These are phyloP conservation scores for Erpobdella octoculata DNA, from an alignment of 2,888 invertebrate species.

Conservation along the genomic window DNA sequence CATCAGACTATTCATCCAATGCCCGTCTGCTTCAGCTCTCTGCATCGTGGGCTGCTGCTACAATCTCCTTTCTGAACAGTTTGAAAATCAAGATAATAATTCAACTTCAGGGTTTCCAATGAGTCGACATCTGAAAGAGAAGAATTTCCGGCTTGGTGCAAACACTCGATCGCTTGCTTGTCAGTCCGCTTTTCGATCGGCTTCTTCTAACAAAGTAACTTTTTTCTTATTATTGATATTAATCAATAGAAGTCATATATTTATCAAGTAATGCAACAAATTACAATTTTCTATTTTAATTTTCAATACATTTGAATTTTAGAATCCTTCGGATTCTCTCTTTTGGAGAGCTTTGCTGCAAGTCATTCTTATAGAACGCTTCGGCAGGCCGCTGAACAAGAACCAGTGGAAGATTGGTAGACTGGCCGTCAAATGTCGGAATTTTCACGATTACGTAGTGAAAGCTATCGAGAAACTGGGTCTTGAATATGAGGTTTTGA, in stretches of 20 bases:
- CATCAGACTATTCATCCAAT: constrained; percentile 63
- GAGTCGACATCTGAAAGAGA: constrained; percentile 4
- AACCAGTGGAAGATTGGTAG: constrained; percentile 46
- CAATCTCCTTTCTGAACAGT: constrained; percentile 60
- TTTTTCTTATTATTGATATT: no score
- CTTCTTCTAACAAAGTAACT: background rate
- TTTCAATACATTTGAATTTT: background rate
- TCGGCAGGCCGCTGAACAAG: constrained; percentile 43
- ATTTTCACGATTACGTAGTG: background rate
- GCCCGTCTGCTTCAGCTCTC: constrained; percentile 57
- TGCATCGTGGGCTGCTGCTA: constrained; percentile 85
- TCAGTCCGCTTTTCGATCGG: background rate
- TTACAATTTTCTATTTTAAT: background rate
- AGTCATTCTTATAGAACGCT: constrained; percentile 55
- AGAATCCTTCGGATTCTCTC: constrained; percentile 61
- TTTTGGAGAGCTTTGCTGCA: constrained; percentile 69
- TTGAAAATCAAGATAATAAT: constrained; percentile 27
- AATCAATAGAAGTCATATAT: background rate
- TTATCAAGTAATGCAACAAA: background rate
- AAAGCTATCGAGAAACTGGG: background rate
- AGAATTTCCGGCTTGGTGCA: background rate
- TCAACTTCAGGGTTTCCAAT: constrained; percentile 15
- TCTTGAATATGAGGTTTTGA: background rate
- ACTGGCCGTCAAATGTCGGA: constrained; percentile 41
- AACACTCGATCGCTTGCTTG: constrained; percentile 3